Evolutionary conservation across 64 coral and sea anemone species (phyloP).

Genomic region (Acropora tenuis): DNA sequence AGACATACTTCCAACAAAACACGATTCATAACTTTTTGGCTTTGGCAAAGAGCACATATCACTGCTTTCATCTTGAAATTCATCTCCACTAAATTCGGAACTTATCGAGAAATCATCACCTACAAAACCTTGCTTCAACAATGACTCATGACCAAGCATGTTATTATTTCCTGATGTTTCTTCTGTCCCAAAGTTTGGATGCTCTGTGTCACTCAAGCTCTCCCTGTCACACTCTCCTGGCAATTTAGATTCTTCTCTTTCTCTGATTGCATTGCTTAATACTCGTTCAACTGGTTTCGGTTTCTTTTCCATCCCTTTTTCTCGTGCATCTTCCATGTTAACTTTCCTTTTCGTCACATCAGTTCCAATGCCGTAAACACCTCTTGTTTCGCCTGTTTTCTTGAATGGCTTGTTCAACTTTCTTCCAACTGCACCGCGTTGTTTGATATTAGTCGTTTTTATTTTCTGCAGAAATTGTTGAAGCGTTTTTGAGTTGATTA

Average conservation of each 20-base stretch:
- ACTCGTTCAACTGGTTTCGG: not conserved
- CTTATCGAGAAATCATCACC: not conserved
- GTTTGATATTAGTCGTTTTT: not conserved
- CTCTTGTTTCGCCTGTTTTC: not conserved
- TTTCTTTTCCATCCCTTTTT: not conserved
- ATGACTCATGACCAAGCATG: not conserved
- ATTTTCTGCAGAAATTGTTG: not conserved
- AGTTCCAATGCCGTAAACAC: not conserved
- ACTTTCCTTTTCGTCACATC: not conserved
- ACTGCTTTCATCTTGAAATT: not conserved
- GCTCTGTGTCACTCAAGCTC: not conserved
- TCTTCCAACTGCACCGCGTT: not conserved
- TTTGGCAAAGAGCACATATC: not conserved
- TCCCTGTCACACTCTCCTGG: not conserved
- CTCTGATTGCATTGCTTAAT: not conserved
- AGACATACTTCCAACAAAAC: constrained; percentile 66
- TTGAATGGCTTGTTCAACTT: not conserved
- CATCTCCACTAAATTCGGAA: constrained; percentile 37
- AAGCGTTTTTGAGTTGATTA: constrained; percentile 17
- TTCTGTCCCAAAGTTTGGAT: not conserved
- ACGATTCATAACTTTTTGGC: constrained; percentile 51
- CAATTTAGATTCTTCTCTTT: not conserved
- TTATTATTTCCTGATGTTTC: not conserved
- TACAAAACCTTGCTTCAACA: not conserved
- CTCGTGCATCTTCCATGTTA: not conserved